Evolutionary conservation across 2,888 invertebrate genomes (phyloP), one percentile per base, ranked within the genome.

Genomic region (Perizoma flavofasciatum): DNA sequence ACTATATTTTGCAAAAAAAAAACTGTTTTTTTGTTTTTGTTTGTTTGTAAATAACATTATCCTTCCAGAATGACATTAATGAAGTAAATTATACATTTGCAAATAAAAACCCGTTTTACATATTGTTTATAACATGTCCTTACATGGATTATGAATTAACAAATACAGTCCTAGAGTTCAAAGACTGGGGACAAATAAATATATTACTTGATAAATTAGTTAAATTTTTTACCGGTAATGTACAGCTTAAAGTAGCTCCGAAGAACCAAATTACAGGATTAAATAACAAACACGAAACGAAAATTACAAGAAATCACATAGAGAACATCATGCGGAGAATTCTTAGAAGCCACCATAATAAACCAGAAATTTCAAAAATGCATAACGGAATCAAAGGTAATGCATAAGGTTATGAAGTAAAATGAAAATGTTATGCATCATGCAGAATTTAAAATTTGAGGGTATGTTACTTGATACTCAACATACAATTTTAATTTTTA

Each of bases 51-150:
- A 41, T 10, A 6, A 40, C 37, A 33, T 59, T 49, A 5, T 62
- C 45, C 44, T 78, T 73, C 35, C 74, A 83, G 81, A 69, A 68
- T 40, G 32, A 44, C 4, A 54, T 66, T 10, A 54, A 61, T 64
- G 73, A 74, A 33, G 78, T 79, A 63, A 65, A 70, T 41, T 35
- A 66, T 52, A 45, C 71, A 55, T 64, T 63, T 8, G 70, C 68
- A 51, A 74, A 70, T 37, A 71, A 71, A 44, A 62, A 78, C 49
- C 87, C 87, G 58, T 86, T 93, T 69, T 95, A 93, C 78, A 82
- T 94, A 55, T 68, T 95, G 44, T 93, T 94, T 68, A 80, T 95
- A 54, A 82, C 82, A 49, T 94, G 94, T 68, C 93, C 94, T 0
- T 80, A 87, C 48, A 77, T 79, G 66, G 92, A 92, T 65, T 94